Percentiles rank a stretch among this genome's conserved stretches.
These are phyloP conservation scores for Ceratosolen fusciceps DNA, from an alignment of 1,140 invertebrate genomes.

Conservation along the genomic window DNA sequence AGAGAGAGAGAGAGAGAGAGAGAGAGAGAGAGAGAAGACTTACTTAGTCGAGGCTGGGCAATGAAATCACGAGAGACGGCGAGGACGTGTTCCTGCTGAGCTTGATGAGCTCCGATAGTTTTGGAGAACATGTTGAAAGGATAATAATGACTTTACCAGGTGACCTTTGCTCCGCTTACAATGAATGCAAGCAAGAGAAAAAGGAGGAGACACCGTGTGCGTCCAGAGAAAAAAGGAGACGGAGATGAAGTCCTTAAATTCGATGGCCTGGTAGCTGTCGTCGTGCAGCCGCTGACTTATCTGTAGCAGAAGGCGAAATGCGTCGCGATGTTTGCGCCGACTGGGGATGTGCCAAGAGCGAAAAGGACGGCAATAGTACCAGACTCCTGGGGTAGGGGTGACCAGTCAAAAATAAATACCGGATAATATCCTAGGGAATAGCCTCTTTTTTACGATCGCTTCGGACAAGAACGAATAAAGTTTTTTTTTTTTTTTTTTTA, in stretches of 20 bases:
- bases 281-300: constrained; percentile 5
- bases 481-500: no score
- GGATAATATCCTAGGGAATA: no score
- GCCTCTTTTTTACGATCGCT: no score
- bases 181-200: constrained; percentile 53
- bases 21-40: constrained; percentile 71
- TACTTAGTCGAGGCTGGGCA: constrained; percentile 96
- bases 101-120: constrained; percentile 72
- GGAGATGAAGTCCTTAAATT: constrained; percentile 52
- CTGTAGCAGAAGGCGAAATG: constrained; percentile 44
- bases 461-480: not conserved
- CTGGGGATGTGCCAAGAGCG: not conserved
- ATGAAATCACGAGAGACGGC: constrained; percentile 97
- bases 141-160: not conserved
- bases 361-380: not conserved
- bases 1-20: constrained; percentile 10
- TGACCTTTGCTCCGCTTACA: not conserved
- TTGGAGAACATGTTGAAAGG: constrained; percentile 49
- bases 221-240: constrained; percentile 69
- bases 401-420: not conserved
- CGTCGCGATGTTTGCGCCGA: not conserved
- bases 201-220: constrained; percentile 67
- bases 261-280: not conserved
- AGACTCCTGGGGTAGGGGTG: constrained; percentile 1
- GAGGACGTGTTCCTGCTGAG: constrained; percentile 85